A percentile compares a stretch with the other conserved stretches of the same genome.
Conservation (phyloP, 2,113 vertebrate species). For the Aptenodytes forsteri region DNA sequence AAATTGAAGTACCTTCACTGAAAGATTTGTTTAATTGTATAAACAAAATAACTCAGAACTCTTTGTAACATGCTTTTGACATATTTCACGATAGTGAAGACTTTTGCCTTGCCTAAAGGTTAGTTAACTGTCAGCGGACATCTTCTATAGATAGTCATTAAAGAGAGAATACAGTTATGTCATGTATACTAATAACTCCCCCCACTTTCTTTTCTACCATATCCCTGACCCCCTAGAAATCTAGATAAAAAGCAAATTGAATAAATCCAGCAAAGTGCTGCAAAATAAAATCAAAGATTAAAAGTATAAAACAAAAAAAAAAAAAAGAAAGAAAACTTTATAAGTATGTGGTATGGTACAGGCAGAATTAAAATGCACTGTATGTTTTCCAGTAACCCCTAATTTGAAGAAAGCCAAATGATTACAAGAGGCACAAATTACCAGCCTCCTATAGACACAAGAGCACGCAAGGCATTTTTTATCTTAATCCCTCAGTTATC, state of each 20-base stretch:
- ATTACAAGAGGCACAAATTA: background rate
- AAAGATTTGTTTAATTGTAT: background rate
- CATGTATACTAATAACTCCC: background rate
- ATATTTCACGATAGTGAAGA: background rate
- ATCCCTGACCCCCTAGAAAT: background rate
- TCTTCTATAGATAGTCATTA: background rate
- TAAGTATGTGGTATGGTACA: fast-evolving
- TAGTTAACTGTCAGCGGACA: background rate
- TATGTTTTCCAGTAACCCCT: background rate
- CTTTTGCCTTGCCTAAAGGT: background rate
- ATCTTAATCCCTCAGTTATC: background rate
- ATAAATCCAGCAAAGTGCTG: background rate
- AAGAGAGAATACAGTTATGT: background rate
- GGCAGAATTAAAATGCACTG: background rate
- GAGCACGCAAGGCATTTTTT: background rate
- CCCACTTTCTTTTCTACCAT: background rate
- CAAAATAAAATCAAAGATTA: background rate
- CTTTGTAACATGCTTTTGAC: background rate
- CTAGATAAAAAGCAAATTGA: background rate
- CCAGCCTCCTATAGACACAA: background rate
- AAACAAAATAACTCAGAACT: background rate
- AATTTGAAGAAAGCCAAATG: background rate
- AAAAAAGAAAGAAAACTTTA: background rate
- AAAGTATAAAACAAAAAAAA: background rate
- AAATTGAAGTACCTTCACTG: background rate